These are phyloP conservation scores for Trachops cirrhosus DNA, from an alignment of 2,797 vertebrate species.

Conservation along the genomic window DNA sequence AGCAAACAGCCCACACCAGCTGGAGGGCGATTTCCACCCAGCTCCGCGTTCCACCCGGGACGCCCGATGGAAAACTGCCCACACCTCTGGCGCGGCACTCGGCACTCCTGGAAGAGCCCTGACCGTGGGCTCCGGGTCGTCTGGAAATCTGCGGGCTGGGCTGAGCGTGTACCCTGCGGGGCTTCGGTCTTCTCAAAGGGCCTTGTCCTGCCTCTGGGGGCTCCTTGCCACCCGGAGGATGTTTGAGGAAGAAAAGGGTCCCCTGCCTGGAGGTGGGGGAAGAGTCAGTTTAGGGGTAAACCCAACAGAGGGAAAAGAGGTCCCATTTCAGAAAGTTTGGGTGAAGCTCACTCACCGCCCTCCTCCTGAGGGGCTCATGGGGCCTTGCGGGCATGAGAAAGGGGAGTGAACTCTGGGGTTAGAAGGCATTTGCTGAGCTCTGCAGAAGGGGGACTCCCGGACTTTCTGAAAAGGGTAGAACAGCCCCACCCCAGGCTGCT, in stretches of 20 bases:
- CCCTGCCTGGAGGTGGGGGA: not conserved
- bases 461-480: not conserved
- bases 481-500: not conserved
- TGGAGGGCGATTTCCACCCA: not conserved
- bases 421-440: not conserved
- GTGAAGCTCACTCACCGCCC: not conserved
- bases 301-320: not conserved
- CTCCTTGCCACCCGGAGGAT: too few species aligned
- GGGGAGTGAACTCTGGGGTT: not conserved
- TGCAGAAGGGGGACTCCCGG: too few species aligned
- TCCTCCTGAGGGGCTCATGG: not conserved
- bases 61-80: fast-evolving
- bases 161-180: too few species aligned
- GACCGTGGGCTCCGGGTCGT: too few species aligned
- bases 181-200: too few species aligned
- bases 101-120: too few species aligned
- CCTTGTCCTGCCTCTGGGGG: too few species aligned
- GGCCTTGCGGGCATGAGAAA: not conserved
- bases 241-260: not conserved
- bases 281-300: not conserved
- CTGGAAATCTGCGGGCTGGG: too few species aligned
- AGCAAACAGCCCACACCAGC: not conserved
- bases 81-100: too few species aligned
- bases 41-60: fast-evolving
- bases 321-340: not conserved